Base-by-base conservation (phyloP, 2,888 invertebrate species). In the Syrista parreyssii region DNA sequence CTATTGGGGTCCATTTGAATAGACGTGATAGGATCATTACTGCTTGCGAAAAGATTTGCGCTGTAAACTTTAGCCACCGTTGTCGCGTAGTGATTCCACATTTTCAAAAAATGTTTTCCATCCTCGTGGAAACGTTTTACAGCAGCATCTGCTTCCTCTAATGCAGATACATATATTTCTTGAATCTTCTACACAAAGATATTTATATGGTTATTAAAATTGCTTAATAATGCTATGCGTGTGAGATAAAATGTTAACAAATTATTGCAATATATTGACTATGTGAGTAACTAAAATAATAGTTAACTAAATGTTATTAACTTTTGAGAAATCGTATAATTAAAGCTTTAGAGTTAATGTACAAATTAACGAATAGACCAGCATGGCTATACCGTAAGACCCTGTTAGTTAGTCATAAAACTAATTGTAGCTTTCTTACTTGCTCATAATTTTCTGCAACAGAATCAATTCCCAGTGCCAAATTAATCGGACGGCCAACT, bases 1-100 rank as follows among this genome's bases (percentile, higher is more conserved):
- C 23, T 55, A 23, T 55, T 55, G 23, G 55, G 23, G 6, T 55
- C 55, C 32, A 78, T 30, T 78, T 75, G 55, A 31, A 40, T 74
- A n/a, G 71, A 30, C n/a, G 31, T 40, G 23, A 69, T 32, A 33
- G 4, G 6, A 75, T 34, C 32, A 68, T 73, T 31, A 9, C 72
- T 76, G 72, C 12, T 35, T n/a, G 40, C 74, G 73, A 75, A 80
- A 40, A 72, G 12, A 76, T 74, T 73, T 74, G 75, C 69, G 76
- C 78, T 74, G 72, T 82, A 80, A 78, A 82, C 75, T 74, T 79
- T 68, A 55, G 76, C 69, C 23, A 82, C 73, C 68, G 79, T 77
- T 77, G 76, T 79, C 3, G 15, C 71, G 15, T 31, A 33, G 23
- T 55, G 72, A 23, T 32, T 76, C 82, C 82, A 82, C 35, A 34